Conservation (phyloP, 2,888 invertebrate genomes). For the Schizaphis graminum region DNA sequence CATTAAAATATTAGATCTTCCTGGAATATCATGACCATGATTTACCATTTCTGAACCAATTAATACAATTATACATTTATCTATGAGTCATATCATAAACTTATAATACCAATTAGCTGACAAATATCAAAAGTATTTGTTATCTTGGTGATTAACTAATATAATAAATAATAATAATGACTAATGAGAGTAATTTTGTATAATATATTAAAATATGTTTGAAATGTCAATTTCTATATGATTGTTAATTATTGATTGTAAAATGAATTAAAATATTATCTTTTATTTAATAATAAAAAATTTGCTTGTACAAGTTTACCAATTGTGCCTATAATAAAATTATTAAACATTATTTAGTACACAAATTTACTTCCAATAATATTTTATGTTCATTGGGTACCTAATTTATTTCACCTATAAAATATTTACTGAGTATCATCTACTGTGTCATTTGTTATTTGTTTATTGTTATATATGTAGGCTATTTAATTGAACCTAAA, state of each 20-base stretch:
- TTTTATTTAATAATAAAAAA: not conserved
- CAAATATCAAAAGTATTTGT: not conserved
- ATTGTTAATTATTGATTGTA: not conserved
- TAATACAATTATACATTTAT: not conserved
- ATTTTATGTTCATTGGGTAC: not conserved
- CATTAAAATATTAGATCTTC: not conserved
- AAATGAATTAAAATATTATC: not conserved
- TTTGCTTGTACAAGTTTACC: not conserved
- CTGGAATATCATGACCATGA: not conserved
- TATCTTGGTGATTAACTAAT: conserved; percentile 1
- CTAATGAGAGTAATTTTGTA: not conserved
- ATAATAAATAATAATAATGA: not conserved
- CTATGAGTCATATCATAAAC: not conserved
- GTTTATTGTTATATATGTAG: conserved; percentile 39
- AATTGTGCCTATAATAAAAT: not conserved
- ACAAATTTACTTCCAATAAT: not conserved
- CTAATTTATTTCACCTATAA: not conserved
- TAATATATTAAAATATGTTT: not conserved
- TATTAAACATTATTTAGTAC: not conserved
- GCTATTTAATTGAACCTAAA: conserved; percentile 23
- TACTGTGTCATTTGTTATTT: conserved; percentile 43
- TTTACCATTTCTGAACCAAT: not conserved
- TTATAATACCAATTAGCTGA: not conserved
- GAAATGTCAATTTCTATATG: not conserved
- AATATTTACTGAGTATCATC: not conserved